Base-by-base conservation (phyloP, 2,797 vertebrate genomes). In the Hoplostethus mediterraneus region DNA sequence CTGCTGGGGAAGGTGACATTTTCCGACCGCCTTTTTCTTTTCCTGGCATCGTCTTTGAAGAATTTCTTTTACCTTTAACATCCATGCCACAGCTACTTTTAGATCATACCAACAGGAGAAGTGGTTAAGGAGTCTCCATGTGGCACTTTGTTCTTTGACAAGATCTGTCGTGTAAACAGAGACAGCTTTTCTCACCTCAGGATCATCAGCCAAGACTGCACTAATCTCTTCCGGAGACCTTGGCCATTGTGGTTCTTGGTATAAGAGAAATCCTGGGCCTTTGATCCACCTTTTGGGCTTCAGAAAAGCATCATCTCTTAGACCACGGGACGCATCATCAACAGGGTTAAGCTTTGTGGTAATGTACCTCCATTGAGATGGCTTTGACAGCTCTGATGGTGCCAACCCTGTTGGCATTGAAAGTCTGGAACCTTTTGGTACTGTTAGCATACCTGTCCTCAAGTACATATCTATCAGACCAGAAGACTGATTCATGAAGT, bases 401-500 rank as follows among this genome's bases (percentile, higher is more conserved):
- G n/a, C 36, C 17, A 0, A 71, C 38, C 7, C 68, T 28, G 45
- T 72, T 72, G 7, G 69, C 52, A 4, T 64, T 53, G 30, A 53
- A 60, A 4, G 44, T 60, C 6, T 52, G 42, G n/a, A 75, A 63
- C 9, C 30, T 8, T 25, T 4, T 48, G 11, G 56, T 68, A 0
- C 9, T 30, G n/a, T 67, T 80, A 25, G n/a, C n/a, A n/a, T n/a
- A n/a, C n/a, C n/a, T n/a, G n/a, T n/a, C n/a, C n/a, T n/a, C n/a
- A n/a, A n/a, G n/a, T n/a, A n/a, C n/a, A n/a, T n/a, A n/a, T n/a
- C n/a, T 74, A 14, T 79, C 66, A 3, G 65, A 53, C 71, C 55
- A 80, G 63, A 71, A 71, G 1, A 57, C 16, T 16, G 47, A 79
- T 10, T 55, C 25, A 6, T 70, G 25, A 42, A 74, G 5, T 14